These are phyloP conservation scores for Rhadina sibilatrix DNA, from an alignment of 2,113 vertebrate species.

Conservation along the genomic window DNA sequence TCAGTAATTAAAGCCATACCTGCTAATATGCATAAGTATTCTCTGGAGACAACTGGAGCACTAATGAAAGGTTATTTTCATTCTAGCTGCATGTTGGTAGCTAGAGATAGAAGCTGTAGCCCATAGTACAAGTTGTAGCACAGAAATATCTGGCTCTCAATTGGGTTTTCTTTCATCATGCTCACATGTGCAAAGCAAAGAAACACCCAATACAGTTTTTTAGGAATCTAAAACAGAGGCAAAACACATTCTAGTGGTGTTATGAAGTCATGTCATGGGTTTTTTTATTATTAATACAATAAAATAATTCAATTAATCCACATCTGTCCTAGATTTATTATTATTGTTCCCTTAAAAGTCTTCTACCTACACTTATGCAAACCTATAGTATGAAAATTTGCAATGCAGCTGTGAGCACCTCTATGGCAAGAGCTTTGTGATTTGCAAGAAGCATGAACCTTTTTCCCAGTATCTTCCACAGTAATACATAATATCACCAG, in stretches of 20 bases:
- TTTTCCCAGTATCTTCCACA: not conserved
- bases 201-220: not conserved
- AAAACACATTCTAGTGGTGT: not conserved
- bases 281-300: not conserved
- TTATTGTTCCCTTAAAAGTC: not conserved
- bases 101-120: not conserved
- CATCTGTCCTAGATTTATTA: not conserved
- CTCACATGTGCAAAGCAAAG: not conserved
- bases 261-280: rapidly evolving
- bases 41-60: not conserved
- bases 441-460: not conserved
- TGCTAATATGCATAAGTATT: not conserved
- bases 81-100: not conserved
- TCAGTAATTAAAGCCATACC: not conserved
- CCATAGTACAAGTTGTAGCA: not conserved
- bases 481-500: not conserved
- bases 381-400: not conserved
- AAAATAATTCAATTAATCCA: not conserved
- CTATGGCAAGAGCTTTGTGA: not conserved
- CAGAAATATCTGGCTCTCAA: not conserved
- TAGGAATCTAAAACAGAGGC: not conserved
- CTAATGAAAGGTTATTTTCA: not conserved
- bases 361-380: not conserved
- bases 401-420: not conserved
- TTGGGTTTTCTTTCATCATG: not conserved